phyloP scores from a whole-genome alignment of 2,113 vertebrate genomes.

The Grus americana region DNA sequence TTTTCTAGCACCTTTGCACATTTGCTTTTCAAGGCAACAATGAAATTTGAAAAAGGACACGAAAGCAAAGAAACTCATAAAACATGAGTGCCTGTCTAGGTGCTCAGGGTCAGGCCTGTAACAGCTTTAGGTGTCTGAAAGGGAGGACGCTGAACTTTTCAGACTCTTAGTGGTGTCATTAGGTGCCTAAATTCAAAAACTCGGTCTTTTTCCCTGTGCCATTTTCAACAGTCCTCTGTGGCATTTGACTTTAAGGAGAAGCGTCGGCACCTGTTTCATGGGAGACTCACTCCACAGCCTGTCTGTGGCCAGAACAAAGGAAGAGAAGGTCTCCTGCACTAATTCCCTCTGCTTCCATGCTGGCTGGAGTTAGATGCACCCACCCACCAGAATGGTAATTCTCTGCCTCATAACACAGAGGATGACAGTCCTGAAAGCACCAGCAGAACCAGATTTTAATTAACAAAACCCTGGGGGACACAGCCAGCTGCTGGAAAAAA shows the following conservation, averaged over 20 bases:
- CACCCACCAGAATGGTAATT: conserved; percentile 20
- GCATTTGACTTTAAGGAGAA: not conserved
- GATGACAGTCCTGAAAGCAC: conserved; percentile 23
- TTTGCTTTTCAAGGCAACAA: conserved; percentile 19
- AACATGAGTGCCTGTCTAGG: not conserved
- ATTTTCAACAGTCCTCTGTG: not conserved
- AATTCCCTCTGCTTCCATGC: not conserved
- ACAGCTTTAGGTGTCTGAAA: not conserved
- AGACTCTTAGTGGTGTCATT: not conserved
- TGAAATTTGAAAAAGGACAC: not conserved
- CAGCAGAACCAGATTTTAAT: conserved; percentile 55
- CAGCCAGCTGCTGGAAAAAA: conserved; percentile 44
- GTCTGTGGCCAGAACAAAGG: conserved; percentile 26
- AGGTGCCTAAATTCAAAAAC: not conserved
- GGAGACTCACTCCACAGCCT: not conserved
- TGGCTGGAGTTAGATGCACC: conserved; percentile 17
- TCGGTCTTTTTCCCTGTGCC: not conserved
- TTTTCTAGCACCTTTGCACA: not conserved
- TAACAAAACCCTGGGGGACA: conserved; percentile 46
- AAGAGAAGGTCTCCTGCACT: conserved; percentile 10
- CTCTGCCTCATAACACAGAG: conserved; percentile 55
- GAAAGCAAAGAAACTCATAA: not conserved
- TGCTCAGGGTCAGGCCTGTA: not conserved
- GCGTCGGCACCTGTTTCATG: not conserved
- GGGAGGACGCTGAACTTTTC: not conserved